A percentile compares a stretch with the other conserved stretches of the same genome.
phyloP scores from a whole-genome alignment of 2,113 vertebrate species.

The Brachypodius melanocephalos region DNA sequence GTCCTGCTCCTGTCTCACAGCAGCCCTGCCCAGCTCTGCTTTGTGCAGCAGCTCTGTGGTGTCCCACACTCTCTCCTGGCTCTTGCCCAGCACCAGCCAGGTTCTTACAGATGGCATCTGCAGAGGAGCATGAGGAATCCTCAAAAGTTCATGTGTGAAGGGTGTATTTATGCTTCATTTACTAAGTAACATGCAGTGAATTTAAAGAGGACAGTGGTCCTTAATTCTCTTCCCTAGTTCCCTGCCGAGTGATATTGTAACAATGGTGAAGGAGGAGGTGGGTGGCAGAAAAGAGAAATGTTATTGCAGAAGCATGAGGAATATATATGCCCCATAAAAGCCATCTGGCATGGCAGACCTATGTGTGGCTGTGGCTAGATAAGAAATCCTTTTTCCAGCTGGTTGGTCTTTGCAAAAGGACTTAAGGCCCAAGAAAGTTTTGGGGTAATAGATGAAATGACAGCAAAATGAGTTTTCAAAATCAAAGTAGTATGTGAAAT shows the following conservation, averaged over 20 bases:
- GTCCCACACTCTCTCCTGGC: background rate
- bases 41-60: background rate
- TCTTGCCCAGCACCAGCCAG: background rate
- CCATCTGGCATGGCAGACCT: background rate
- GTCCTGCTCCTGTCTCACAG: background rate
- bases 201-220: background rate
- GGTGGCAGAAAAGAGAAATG: background rate
- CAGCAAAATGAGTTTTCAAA: conserved; percentile 30
- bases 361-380: background rate
- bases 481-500: conserved; percentile 22
- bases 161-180: background rate
- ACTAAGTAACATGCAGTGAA: background rate
- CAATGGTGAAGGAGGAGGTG: background rate
- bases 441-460: conserved; percentile 26
- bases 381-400: conserved; percentile 17
- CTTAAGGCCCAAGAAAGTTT: conserved; percentile 24
- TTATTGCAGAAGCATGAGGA: background rate
- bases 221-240: background rate
- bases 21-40: background rate
- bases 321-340: background rate
- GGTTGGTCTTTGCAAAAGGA: background rate
- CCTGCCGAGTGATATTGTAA: background rate
- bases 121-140: background rate
- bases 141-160: background rate
- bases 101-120: background rate